Percentiles rank a stretch among this genome's conserved stretches.
phyloP scores from a whole-genome alignment of 1,140 invertebrate species.

The Sinonovacula constricta region DNA sequence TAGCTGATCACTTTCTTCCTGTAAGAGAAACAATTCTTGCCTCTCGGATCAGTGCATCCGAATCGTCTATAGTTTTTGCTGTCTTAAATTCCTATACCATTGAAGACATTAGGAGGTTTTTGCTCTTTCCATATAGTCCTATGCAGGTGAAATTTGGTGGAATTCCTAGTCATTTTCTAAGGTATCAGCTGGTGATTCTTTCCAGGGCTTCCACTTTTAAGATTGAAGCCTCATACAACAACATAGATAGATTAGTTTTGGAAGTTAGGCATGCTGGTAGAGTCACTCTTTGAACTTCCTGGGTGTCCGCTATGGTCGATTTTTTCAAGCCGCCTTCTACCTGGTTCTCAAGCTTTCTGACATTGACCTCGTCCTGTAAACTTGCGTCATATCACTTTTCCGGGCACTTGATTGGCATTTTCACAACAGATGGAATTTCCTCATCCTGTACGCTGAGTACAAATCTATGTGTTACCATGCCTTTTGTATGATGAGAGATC shows the following conservation, averaged over 20 bases:
- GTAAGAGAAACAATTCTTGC: conserved; percentile 27
- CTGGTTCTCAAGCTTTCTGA: background rate
- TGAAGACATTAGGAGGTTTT: conserved; percentile 1
- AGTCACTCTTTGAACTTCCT: conserved; percentile 52
- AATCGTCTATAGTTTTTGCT: background rate
- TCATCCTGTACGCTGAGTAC: conserved; percentile 6
- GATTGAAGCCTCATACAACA: conserved; percentile 40
- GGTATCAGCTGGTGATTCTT: conserved; percentile 5
- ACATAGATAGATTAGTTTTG: conserved; percentile 28
- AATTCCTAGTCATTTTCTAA: conserved; percentile 13
- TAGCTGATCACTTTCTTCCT: conserved; percentile 26
- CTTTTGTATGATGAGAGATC: conserved; percentile 16
- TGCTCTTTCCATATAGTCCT: background rate
- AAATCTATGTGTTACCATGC: conserved; percentile 16
- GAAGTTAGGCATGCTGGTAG: conserved; percentile 42
- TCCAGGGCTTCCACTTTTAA: conserved; percentile 32
- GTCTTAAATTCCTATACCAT: background rate
- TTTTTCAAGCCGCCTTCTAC: conserved; percentile 29
- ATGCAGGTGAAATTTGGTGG: background rate
- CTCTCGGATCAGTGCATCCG: conserved; percentile 19
- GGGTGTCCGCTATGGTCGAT: conserved; percentile 21
- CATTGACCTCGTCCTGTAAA: conserved; percentile 26
- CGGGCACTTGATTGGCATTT: conserved; percentile 29
- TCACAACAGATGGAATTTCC: conserved; percentile 7
- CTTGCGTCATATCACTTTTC: conserved; percentile 24